Evolutionary conservation across 1,140 invertebrate genomes (phyloP), one percentile per base, ranked within the genome.

Genomic region (Zaprionus vittiger): DNA sequence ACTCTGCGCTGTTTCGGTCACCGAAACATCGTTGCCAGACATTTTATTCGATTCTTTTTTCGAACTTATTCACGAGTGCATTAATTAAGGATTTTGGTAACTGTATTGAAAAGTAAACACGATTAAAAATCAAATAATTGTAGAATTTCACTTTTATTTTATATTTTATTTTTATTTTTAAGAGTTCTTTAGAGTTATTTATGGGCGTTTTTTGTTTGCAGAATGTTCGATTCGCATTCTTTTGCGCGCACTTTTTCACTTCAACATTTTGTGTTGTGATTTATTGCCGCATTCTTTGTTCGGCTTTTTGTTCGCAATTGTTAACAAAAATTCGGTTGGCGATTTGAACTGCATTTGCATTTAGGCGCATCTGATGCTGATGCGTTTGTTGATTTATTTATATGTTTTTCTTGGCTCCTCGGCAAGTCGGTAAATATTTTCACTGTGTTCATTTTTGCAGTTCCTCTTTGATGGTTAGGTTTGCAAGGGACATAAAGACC

Each of bases 1-100:
- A 77, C 86, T 90, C 66, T 91, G 85, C 44, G 85, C 86, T 76
- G 85, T 90, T 63, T 90, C 85, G 75, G 86, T 90, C 57, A 80
- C 73, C 62, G 85, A 91, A 68, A 85, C 73, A 85, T 91, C 85
- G 67, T 90, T 90, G 66, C 73, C 82, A 71, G 85, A 90, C 85
- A 90, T 90, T 85, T 80, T 90, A 66, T 75, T 79, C 14, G 34
- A 24, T 54, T 52, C 22, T 38, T 57, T 49, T 60, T 52, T 63
- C 54, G 54, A 47, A 17, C 67, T 41, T 62, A 34, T 44, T 80
- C 71, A 65, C 31, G 55, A 62, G 71, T 83, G 68, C 75, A 85
- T 81, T 55, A 81, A 79, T 70, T 60, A 69, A 14, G 55, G 24
- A 28, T 47, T 66, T 65, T 1, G 41, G 38, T 37, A 70, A 66